Conservation (phyloP, 2,797 vertebrate genomes). For the Hoplostethus atlanticus region DNA sequence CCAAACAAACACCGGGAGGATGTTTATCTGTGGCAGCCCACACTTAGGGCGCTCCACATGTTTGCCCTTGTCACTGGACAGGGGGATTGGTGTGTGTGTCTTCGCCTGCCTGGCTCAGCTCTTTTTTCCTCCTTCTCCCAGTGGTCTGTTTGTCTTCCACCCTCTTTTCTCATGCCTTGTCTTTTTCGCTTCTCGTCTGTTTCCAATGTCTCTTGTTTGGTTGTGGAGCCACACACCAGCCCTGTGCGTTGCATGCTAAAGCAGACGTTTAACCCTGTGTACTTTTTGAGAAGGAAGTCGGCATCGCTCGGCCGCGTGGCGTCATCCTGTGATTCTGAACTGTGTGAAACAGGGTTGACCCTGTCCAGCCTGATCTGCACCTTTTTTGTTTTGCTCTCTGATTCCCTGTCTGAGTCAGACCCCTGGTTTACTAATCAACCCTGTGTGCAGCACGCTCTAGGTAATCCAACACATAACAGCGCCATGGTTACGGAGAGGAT, state of each 20-base stretch:
- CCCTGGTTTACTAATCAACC: constrained; percentile 69
- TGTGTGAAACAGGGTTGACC: constrained; percentile 24
- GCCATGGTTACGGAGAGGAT: constrained; percentile 76
- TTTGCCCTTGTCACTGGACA: constrained; percentile 86
- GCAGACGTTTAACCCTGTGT: neutral
- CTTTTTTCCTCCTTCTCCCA: constrained; percentile 34
- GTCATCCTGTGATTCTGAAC: constrained; percentile 14
- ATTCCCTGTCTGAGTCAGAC: constrained; percentile 42
- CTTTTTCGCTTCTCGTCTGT: constrained; percentile 24
- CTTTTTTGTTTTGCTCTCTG: constrained; percentile 39
- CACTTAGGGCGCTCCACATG: constrained; percentile 81
- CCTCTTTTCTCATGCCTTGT: constrained; percentile 32
- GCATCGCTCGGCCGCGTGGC: constrained; percentile 28
- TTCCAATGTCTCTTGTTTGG: constrained; percentile 16
- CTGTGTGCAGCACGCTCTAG: constrained; percentile 60
- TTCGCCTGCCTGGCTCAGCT: constrained; percentile 41
- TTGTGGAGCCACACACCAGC: constrained; percentile 12
- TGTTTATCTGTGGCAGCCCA: constrained; percentile 90
- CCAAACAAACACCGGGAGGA: constrained; percentile 90
- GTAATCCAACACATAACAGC: constrained; percentile 79
- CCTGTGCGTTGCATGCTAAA: constrained; percentile 14
- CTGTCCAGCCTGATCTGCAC: constrained; percentile 26
- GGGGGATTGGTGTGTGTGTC: constrained; percentile 52
- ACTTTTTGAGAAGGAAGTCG: neutral
- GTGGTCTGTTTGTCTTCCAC: constrained; percentile 46